Evolutionary conservation across 2,113 vertebrate species (phyloP), one percentile per base, ranked within the genome.

Genomic region (Vidua macroura): DNA sequence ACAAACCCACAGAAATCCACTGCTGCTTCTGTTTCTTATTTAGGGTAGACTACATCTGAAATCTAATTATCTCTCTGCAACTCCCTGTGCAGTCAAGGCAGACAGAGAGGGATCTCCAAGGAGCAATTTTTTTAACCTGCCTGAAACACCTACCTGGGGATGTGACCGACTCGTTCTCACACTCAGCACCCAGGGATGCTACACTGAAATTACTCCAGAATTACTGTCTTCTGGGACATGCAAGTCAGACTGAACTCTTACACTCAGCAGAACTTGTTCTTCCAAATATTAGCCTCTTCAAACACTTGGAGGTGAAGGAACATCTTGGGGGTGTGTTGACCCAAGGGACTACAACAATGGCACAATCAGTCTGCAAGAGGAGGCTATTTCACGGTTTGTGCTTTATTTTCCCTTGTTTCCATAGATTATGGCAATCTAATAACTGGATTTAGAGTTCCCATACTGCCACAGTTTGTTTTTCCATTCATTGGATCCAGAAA

Each of bases 21-120:
- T 58, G 66, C 18, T 35, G 46, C 35, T 86, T 88, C 64, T 70
- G 14, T 52, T 92, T 79, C 33, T 74, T 69, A 48, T 70, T 93
- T 55, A 77, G 88, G 33, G 39, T 52, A 76, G 75, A 46, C 59
- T 80, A 11, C 51, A 41, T 77, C 28, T 62, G 31, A 93, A 88
- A 93, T 55, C 92, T 88, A 86, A 90, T 95, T 93, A 76, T 94
- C 82, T 76, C 63, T 82, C 43, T 80, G 44, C 67, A 80, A 46
- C 25, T 91, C 92, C 85, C 92, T 62, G 33, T 33, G 55, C 85
- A 88, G 35, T 51, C 3, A 0, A 49, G 23, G 73, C 79, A 96
- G 88, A 67, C 76, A 48, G 70, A 53, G 43, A 59, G 17, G 31
- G 33, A 55, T 88, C 94, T 83, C 35, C 21, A 18, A 62, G 72